These are phyloP conservation scores for Rhineura floridana DNA, from an alignment of 2,113 vertebrate species.

Conservation along the genomic window DNA sequence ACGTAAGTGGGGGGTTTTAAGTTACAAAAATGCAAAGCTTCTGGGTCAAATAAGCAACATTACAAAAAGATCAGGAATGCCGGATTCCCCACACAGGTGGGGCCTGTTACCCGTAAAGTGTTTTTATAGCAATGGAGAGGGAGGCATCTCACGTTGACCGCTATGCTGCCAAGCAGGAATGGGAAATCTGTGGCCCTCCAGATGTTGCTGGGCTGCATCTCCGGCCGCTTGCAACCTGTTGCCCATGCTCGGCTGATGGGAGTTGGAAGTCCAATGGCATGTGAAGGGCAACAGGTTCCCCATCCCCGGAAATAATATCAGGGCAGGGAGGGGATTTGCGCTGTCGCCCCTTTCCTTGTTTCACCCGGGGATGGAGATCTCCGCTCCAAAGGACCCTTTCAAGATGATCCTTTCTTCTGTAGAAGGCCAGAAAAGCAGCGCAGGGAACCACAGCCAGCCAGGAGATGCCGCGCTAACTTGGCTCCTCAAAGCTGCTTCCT, in stretches of 20 bases:
- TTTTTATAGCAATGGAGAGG: neutral
- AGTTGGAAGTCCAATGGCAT: too few species aligned
- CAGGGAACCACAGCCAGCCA: neutral
- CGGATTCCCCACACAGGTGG: neutral
- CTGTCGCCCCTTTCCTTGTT: neutral
- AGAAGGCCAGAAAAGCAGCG: neutral
- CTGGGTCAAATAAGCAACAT: neutral
- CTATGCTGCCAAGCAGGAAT: neutral
- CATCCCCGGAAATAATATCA: neutral
- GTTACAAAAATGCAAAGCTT: neutral
- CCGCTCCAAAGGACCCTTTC: neutral
- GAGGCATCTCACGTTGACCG: neutral
- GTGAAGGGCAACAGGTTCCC: too few species aligned
- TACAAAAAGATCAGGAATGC: neutral
- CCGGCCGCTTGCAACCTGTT: too few species aligned
- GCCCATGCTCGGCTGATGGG: too few species aligned
- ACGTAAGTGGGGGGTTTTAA: neutral
- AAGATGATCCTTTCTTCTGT: neutral
- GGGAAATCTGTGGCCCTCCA: too few species aligned
- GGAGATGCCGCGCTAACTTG: slow-evolving; percentile 51
- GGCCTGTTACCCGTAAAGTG: fast-evolving
- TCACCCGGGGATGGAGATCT: neutral
- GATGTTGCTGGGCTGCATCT: too few species aligned
- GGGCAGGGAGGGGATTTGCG: neutral
- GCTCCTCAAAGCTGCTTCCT: slow-evolving; percentile 74